Evolutionary conservation across 2,113 vertebrate genomes (phyloP).

Genomic region (Pomatostomus ruficeps): DNA sequence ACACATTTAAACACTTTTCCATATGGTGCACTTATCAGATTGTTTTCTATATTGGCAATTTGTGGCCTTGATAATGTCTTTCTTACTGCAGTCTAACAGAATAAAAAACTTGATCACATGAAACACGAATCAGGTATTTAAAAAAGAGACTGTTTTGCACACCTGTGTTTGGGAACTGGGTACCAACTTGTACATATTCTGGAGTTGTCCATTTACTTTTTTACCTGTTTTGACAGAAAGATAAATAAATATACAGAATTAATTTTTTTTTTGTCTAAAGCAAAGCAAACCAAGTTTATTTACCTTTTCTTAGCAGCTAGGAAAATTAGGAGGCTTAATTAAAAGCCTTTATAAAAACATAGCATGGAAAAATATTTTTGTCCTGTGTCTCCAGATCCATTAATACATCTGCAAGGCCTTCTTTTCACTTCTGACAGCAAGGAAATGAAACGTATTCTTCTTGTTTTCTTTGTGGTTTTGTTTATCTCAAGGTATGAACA

Average conservation of each 20-base stretch:
- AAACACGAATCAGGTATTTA: background rate
- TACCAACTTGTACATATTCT: constrained; percentile 73
- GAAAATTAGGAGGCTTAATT: background rate
- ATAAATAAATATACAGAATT: background rate
- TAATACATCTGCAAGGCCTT: background rate
- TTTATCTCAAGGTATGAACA: background rate
- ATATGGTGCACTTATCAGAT: background rate
- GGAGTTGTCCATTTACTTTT: constrained; percentile 75
- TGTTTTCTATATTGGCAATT: background rate
- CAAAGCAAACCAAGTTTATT: background rate
- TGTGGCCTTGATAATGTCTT: background rate
- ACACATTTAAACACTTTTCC: background rate
- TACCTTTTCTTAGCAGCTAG: background rate
- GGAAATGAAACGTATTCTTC: background rate
- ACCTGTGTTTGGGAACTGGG: constrained; percentile 72
- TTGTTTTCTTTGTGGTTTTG: background rate
- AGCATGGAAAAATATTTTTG: accelerated
- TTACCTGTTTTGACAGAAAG: constrained; percentile 64
- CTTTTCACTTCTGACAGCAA: background rate
- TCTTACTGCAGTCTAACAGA: background rate
- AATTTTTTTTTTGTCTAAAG: background rate
- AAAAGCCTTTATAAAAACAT: background rate
- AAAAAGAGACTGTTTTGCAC: constrained; percentile 22
- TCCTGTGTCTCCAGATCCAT: background rate
- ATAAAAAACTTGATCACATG: background rate